These are phyloP conservation scores for Lucilia sericata DNA, from an alignment of 1,140 invertebrate species.

Conservation along the genomic window DNA sequence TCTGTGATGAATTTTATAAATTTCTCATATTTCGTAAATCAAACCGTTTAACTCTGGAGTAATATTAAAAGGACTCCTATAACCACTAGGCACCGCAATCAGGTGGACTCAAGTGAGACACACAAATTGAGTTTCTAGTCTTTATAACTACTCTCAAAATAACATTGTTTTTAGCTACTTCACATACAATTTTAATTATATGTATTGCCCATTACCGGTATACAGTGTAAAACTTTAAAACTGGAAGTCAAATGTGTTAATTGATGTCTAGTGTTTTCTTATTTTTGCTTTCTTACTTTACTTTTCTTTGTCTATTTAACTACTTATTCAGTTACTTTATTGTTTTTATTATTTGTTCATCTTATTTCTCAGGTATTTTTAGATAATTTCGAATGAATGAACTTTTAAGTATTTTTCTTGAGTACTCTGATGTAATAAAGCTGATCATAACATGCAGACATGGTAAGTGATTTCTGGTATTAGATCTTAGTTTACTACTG, in stretches of 20 bases:
- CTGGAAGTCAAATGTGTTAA: constrained; percentile 10
- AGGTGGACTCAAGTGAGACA: too few relatives aligned
- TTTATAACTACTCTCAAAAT: too few relatives aligned
- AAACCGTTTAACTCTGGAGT: too few relatives aligned
- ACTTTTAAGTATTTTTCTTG: not conserved
- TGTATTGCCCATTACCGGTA: too few relatives aligned
- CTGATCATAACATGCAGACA: not conserved
- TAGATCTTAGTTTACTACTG: too few relatives aligned
- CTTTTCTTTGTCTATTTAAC: not conserved
- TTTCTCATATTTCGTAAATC: too few relatives aligned
- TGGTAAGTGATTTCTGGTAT: not conserved
- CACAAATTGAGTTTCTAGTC: too few relatives aligned
- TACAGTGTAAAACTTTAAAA: not conserved
- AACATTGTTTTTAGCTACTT: too few relatives aligned
- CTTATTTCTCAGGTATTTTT: not conserved
- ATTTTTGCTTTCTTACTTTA: not conserved
- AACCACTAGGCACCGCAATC: too few relatives aligned
- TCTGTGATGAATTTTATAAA: too few relatives aligned
- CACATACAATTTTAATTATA: too few relatives aligned
- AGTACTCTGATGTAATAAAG: not conserved
- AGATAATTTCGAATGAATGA: constrained; percentile 5
- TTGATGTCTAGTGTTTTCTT: not conserved
- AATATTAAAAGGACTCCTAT: too few relatives aligned
- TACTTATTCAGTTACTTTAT: not conserved
- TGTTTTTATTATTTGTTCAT: not conserved